Evolutionary conservation across 2,888 invertebrate genomes (phyloP).

Genomic region (Trichopoda pennipes): DNA sequence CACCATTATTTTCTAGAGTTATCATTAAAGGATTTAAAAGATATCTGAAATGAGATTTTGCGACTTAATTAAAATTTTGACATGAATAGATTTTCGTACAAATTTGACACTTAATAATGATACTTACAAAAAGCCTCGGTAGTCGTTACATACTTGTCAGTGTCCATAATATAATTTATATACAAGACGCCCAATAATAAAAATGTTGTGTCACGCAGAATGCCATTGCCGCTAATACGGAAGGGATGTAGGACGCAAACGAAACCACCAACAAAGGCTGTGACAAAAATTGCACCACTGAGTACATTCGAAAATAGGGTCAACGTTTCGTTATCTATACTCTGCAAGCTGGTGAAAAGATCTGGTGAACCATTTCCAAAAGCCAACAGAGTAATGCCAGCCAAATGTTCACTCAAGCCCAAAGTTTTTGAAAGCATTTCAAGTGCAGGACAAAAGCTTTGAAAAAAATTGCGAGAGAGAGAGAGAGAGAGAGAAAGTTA

Average conservation of each 20-base stretch:
- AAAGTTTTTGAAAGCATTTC: constrained; percentile 81
- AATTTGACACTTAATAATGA: not conserved
- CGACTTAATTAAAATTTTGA: no score
- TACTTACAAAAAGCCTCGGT: constrained; percentile 70
- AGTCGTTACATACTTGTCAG: constrained; percentile 66
- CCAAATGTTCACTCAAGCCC: constrained; percentile 82
- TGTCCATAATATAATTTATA: constrained; percentile 70
- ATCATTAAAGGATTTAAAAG: no score
- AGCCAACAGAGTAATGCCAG: constrained; percentile 86
- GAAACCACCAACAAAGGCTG: constrained; percentile 83
- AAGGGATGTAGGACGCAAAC: constrained; percentile 83
- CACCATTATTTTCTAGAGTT: no score
- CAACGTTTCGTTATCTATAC: constrained; percentile 78
- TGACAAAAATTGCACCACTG: constrained; percentile 85
- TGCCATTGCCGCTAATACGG: constrained; percentile 71
- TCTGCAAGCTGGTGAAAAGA: constrained; percentile 84
- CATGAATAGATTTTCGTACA: no score
- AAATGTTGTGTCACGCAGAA: constrained; percentile 72
- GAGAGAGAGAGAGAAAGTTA: not conserved
- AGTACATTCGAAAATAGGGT: constrained; percentile 80
- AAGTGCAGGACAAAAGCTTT: constrained; percentile 83
- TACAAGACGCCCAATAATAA: constrained; percentile 70
- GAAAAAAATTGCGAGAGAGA: not conserved
- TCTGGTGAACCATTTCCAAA: constrained; percentile 88
- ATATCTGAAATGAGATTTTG: no score